Percentiles rank a stretch among this genome's conserved stretches.
phyloP scores from a whole-genome alignment of 1,140 invertebrate species.

The Spodoptera litura region DNA sequence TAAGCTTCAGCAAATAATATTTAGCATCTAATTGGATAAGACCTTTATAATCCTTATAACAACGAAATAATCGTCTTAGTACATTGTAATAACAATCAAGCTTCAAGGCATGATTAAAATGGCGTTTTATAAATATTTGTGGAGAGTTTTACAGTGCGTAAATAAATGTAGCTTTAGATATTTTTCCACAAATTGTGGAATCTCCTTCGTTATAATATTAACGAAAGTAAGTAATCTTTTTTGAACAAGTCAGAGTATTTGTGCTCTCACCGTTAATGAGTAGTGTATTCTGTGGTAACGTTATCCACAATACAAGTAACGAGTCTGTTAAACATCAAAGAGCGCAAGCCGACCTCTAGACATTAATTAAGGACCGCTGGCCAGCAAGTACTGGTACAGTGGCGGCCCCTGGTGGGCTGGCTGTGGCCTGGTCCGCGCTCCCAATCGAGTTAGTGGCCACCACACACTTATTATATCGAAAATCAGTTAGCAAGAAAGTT shows the following conservation, averaged over 20 bases:
- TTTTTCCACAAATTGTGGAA: no score
- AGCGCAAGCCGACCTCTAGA: constrained; percentile 32
- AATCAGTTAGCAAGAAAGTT: constrained; percentile 14
- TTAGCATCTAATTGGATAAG: constrained; percentile 28
- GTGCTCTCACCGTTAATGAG: neutral
- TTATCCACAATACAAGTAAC: constrained; percentile 26
- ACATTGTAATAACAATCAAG: neutral
- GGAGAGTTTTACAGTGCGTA: neutral
- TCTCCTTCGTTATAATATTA: neutral
- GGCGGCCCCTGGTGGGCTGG: neutral
- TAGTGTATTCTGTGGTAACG: constrained; percentile 3
- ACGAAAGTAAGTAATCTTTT: no score
- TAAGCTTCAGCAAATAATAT: constrained; percentile 4
- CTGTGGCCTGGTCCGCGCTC: neutral
- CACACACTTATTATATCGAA: constrained; percentile 22
- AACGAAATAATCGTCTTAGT: constrained; percentile 15
- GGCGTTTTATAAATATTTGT: no score
- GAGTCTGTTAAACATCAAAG: constrained; percentile 33
- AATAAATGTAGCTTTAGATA: neutral
- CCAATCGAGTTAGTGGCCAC: constrained; percentile 18
- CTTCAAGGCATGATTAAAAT: neutral
- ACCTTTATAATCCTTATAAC: constrained; percentile 19
- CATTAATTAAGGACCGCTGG: constrained; percentile 26
- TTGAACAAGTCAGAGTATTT: neutral
- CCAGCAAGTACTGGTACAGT: neutral